Base-by-base conservation (phyloP, 2,888 invertebrate species). In the Erebia palarica region DNA sequence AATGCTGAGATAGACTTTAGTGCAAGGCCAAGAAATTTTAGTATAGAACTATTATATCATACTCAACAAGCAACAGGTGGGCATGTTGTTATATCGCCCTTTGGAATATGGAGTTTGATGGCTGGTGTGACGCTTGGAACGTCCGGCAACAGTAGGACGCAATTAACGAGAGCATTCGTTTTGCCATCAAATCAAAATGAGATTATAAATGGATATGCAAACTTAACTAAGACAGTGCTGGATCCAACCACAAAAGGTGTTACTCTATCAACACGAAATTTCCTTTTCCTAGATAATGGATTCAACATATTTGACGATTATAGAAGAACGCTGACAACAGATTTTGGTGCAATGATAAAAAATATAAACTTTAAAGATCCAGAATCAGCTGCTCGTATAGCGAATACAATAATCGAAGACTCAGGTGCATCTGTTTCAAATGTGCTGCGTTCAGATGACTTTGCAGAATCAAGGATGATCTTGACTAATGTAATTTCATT, bases 401-500 rank as follows among this genome's bases (percentile, higher is more conserved):
- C 92, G 0, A 93, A 93, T 71, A 82, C 83, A 0, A 84, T 87
- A 75, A 92, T 93, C 4, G 86, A 89, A 73, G 85, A 79, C 47
- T 86, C 87, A 3, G 93, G 92, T 0, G 89, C 87, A 1, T 82
- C 86, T 27, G 89, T 94, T 0, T 86, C 89, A 0, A 90, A 91
- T 75, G 92, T 91, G 5, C 79, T 94, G 2, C 84, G 83, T 3
- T 90, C 92, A 75, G 94, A 90, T 55, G 95, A 95, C 80, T 89
- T 95, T 65, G 80, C 77, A 3, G 90, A 95, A 75, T 94, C 96
- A 0, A 90, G 94, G 78, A 93, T 96, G 88, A 94, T 96, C 72
- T 84, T 96, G 77, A 94, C 95, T 0, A 96, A 96, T 70, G 95
- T 96, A 0, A 93, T 96, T 65, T 96, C 94, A 73, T 96, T 96